Evolutionary conservation across 2,888 invertebrate genomes (phyloP), one percentile per base, ranked within the genome.

Genomic region (Apamea epomidion): DNA sequence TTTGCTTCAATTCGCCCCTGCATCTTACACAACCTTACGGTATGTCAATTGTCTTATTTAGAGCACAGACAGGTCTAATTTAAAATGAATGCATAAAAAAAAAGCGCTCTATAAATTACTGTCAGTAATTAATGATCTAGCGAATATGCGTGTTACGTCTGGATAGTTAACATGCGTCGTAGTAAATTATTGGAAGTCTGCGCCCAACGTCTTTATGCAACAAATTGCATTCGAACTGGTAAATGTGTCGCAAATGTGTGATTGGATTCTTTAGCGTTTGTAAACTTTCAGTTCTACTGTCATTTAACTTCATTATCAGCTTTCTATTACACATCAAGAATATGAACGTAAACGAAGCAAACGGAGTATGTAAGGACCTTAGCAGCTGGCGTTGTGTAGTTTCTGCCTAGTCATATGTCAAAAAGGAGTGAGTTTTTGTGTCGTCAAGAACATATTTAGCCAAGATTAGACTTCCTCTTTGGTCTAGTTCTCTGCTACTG

Each of bases 171-270:
- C 70, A 68, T 60, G 42, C 37, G 18, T 76, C 45, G 54, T 51
- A 70, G 58, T 69, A 78, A 74, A 79, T 73, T 58, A 74, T 79
- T 68, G 45, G 42, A 65, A 78, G 83, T 79, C 72, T 64, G 71
- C 48, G 32, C 18, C 70, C 78, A 65, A 76, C 69, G 75, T 64
- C 76, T 82, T 72, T 78, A 81, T 74, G 80, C 73, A 78, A 85
- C 73, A 76, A 87, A 73, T 51, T 70, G 76, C 79, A 74, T 78
- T 78, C 62, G 68, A 80, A 80, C 68, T 71, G 21, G 69, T 72
- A 83, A 84, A 83, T 80, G 68, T 68, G 80, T 72, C 69, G 84
- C 72, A 60, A 85, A 84, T 77, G 74, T 87, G 85, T 85, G 87
- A 83, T 85, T 76, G 71, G 84, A 83, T 83, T 79, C 68, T 75